A percentile compares a stretch with the other conserved stretches of the same genome.
These are phyloP conservation scores for Coracopsis vasa DNA, from an alignment of 2,113 vertebrate species.

Conservation along the genomic window DNA sequence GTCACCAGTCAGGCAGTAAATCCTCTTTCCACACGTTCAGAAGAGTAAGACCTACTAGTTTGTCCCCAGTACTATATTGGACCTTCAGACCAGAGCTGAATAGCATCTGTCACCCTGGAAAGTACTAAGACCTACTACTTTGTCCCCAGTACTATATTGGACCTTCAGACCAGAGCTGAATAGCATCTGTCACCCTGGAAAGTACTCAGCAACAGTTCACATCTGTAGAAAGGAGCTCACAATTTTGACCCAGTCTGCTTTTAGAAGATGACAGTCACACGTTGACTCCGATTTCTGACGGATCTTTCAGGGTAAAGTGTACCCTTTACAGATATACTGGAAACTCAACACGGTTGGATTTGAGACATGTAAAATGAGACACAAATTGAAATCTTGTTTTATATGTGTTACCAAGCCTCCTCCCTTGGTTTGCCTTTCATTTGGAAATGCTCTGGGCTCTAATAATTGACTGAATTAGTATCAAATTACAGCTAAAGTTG, in stretches of 20 bases:
- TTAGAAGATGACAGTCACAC: not conserved
- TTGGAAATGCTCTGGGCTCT: not conserved
- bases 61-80: not conserved
- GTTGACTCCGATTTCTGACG: not conserved
- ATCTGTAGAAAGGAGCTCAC: not conserved
- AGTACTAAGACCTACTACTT: too few relatives aligned
- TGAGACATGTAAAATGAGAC: not conserved
- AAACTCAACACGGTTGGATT: not conserved
- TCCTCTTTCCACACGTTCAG: not conserved
- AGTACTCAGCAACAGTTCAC: not conserved
- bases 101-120: not conserved
- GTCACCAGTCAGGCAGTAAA: not conserved
- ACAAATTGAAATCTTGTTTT: not conserved
- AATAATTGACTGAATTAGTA: not conserved
- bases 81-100: not conserved
- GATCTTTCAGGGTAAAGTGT: not conserved
- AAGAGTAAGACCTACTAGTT: not conserved
- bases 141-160: not conserved
- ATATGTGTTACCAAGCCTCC: not conserved
- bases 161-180: not conserved
- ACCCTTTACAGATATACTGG: not conserved
- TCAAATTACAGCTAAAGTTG: not conserved
- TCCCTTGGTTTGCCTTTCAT: not conserved
- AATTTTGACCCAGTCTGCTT: not conserved
- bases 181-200: not conserved